phyloP scores from a whole-genome alignment of 1,140 invertebrate species.

The Teleopsis dalmanni region DNA sequence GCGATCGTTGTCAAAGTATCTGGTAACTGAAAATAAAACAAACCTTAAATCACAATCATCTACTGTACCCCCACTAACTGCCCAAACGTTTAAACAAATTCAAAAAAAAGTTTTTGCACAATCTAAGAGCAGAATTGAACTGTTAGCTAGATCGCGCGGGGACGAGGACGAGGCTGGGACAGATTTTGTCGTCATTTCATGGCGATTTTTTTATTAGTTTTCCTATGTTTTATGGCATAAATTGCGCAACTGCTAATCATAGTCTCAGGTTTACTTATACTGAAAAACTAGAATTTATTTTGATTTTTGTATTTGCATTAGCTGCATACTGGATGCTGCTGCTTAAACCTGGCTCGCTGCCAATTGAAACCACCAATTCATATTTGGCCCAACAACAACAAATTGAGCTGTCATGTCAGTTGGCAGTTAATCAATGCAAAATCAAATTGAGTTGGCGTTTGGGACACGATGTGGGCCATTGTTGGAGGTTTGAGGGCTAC shows the following conservation, averaged over 20 bases:
- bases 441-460: slow-evolving; percentile 11
- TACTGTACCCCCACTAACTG: not conserved
- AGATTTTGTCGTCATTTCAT: not conserved
- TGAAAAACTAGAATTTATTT: not conserved
- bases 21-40: not conserved
- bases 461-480: not conserved
- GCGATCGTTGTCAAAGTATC: slow-evolving; percentile 30
- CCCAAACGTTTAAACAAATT: not conserved
- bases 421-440: slow-evolving; percentile 34
- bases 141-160: not conserved
- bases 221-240: slow-evolving; percentile 6
- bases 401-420: slow-evolving; percentile 43
- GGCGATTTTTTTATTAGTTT: not conserved
- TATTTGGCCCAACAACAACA: slow-evolving; percentile 7
- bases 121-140: too few species aligned
- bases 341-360: not conserved
- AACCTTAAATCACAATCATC: not conserved
- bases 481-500: not conserved
- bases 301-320: not conserved
- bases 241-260: slow-evolving; percentile 32
- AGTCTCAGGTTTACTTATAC: slow-evolving; percentile 8
- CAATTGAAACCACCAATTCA: not conserved
- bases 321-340: not conserved
- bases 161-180: not conserved
- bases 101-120: not conserved